Evolutionary conservation across 2,888 invertebrate genomes (phyloP).

Genomic region (Malthinus seriepunctatus): DNA sequence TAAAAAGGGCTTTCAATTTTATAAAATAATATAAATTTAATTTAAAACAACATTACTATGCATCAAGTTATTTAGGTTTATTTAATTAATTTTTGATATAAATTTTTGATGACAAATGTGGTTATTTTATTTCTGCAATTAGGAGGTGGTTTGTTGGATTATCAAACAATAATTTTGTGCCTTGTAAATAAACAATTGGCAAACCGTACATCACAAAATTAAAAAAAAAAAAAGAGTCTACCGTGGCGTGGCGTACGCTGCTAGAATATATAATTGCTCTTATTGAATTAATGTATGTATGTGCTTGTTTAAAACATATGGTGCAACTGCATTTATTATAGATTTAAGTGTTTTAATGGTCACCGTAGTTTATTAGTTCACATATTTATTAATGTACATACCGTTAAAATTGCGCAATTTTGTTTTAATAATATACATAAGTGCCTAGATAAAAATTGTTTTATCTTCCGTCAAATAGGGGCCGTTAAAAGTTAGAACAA

Average conservation of each 20-base stretch:
- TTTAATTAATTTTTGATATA: background rate
- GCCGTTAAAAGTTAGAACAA: no score
- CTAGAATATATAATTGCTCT: conserved; percentile 21
- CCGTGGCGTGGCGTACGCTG: conserved; percentile 15
- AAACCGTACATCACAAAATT: conserved; percentile 14
- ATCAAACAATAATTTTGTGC: no score
- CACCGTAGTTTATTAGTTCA: conserved; percentile 5
- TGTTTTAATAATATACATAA: no score
- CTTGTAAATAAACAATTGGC: background rate
- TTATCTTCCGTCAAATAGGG: no score
- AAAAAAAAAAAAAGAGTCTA: conserved; percentile 16
- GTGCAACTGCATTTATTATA: conserved; percentile 20
- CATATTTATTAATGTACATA: conserved; percentile 12
- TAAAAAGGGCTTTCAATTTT: no score
- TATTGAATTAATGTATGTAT: conserved; percentile 19
- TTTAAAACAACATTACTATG: no score
- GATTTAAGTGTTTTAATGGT: conserved; percentile 18
- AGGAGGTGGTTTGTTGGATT: no score
- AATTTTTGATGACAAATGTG: no score
- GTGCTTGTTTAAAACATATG: conserved; percentile 17
- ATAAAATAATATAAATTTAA: no score
- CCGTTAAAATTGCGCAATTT: background rate
- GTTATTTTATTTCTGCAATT: no score
- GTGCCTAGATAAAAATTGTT: no score
- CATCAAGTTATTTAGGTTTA: background rate